A percentile compares a stretch with the other conserved stretches of the same genome.
Evolutionary conservation across 2,797 vertebrate species (phyloP).

Genomic region (Ctenopoma kingsleyae): DNA sequence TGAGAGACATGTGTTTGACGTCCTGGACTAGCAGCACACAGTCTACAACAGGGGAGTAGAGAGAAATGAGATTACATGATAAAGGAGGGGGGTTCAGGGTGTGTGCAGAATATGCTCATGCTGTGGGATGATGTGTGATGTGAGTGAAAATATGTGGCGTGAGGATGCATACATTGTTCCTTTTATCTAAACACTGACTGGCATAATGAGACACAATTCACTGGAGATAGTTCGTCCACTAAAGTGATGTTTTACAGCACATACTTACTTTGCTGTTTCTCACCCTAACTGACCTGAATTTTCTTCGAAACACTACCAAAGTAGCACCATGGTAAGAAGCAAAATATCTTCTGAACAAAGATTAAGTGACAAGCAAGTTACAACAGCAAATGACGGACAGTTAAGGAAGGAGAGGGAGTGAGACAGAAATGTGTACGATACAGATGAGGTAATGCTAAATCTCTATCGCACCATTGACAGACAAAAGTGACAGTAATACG

Average conservation of each 20-base stretch:
- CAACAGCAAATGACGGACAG: not conserved
- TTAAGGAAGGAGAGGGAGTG: conserved; percentile 25
- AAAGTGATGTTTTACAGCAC: conserved; percentile 4
- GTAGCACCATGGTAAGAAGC: not conserved
- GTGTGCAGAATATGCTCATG: conserved; percentile 2
- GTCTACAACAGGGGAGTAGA: not conserved
- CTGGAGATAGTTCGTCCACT: conserved; percentile 4
- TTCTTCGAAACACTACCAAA: not conserved
- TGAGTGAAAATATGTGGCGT: not conserved
- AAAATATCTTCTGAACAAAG: not conserved
- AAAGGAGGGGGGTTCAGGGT: not conserved
- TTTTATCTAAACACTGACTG: not conserved
- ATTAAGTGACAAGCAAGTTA: conserved; percentile 17
- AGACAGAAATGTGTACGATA: not conserved
- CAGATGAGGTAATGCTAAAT: conserved; percentile 49
- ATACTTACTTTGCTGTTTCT: not conserved
- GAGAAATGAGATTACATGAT: not conserved
- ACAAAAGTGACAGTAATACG: conserved; percentile 67
- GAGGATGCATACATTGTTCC: not conserved
- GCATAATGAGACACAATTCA: not conserved
- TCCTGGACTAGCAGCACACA: conserved; percentile 29
- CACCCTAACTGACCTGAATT: conserved; percentile 5
- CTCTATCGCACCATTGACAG: conserved; percentile 48
- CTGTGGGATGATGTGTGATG: not conserved
- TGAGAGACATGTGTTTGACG: conserved; percentile 51